Base-by-base conservation (phyloP, 2,113 vertebrate species). In the Suricata suricatta region DNA sequence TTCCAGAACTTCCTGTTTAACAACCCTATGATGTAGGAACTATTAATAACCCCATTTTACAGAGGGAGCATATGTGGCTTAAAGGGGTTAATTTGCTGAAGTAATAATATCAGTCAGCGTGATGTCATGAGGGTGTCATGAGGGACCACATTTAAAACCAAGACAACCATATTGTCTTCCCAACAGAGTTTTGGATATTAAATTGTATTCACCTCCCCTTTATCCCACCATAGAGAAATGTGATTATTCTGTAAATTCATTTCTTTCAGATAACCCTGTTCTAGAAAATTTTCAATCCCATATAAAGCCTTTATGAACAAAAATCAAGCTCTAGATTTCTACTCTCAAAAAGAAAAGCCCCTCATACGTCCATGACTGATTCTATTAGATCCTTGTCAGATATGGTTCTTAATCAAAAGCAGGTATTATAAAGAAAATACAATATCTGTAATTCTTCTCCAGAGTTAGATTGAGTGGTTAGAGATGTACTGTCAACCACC, bases 341-440 rank as follows among this genome's bases (percentile, higher is more conserved):
- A 68, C n/a, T 90, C 13, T 94, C 33, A 74, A 57, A 71, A 87
- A 88, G 31, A 74, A 71, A 96, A 64, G 4, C 72, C 33, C 79
- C 11, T 60, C 21, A 66, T 60, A 79, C 12, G 31, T 79, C 79
- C 77, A 91, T 86, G 17, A 74, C 64, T 71, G 72, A 44, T 91
- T 92, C 93, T 69, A 96, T 82, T 95, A 89, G 41, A 47, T 54
- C 17, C 10, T 96, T 92, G 16, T 41, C 66, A 92, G 60, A 90
- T 47, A 19, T 91, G 71, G 12, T 71, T 10, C 88, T 96, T 64
- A 76, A 88, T 80, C n/a, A 84, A 92, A 84, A 71, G 2, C 33
- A 16, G 14, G 2, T n/a, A 71, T 64, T 35, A 3, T 11, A 81
- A 83, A 68, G 38, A 96, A 93, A 86, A 66, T 50, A 7, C 35